Evolutionary conservation across 2,888 invertebrate species (phyloP).

Genomic region (Brassicogethes aeneus): DNA sequence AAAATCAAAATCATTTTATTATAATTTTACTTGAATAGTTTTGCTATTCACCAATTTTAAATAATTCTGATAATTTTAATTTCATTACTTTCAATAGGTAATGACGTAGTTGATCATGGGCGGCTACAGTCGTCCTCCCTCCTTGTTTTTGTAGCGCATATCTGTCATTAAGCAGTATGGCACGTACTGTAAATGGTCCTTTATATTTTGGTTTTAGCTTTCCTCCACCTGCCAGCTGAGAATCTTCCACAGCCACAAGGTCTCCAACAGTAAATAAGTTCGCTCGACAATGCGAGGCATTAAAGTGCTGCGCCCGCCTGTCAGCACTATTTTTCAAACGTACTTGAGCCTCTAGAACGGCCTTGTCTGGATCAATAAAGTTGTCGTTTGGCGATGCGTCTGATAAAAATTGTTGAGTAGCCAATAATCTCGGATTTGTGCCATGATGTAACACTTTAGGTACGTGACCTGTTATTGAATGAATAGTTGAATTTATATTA

Average conservation of each 20-base stretch:
- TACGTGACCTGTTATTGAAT: conserved; percentile 24
- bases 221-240: conserved; percentile 16
- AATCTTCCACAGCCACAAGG: conserved; percentile 13
- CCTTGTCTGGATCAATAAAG: conserved; percentile 13
- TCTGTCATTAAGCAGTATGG: no score
- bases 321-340: conserved; percentile 7
- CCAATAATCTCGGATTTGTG: conserved; percentile 14
- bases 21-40: no score
- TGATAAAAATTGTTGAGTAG: conserved; percentile 13
- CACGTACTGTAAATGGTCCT: no score
- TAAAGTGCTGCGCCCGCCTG: conserved; percentile 8
- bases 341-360: conserved; percentile 9
- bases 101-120: no score
- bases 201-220: no score
- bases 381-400: conserved; percentile 9
- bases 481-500: no score
- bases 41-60: no score
- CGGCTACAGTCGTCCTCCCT: no score
- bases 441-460: conserved; percentile 18
- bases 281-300: not conserved
- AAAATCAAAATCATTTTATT: no score
- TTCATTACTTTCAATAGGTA: no score
- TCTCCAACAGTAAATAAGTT: conserved; percentile 3
- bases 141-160: no score
- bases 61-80: no score